Evolutionary conservation across 2,797 vertebrate species (phyloP).

Genomic region (Poliocrania exsul): DNA sequence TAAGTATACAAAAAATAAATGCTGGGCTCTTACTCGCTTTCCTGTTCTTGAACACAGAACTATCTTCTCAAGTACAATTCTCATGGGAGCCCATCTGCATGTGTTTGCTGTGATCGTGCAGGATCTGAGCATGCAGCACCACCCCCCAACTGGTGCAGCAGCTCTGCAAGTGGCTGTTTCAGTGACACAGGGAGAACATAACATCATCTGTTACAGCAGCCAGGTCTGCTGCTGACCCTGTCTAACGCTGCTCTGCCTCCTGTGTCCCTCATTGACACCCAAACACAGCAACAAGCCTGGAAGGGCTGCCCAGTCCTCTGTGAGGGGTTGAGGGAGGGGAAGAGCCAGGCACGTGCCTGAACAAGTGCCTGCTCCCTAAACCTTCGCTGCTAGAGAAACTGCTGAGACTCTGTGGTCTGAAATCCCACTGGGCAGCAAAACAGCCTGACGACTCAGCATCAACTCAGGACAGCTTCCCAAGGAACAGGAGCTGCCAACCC

Average conservation of each 20-base stretch:
- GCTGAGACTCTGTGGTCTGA: background rate
- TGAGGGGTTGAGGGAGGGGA: background rate
- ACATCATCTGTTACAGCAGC: rapidly evolving
- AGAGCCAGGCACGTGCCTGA: background rate
- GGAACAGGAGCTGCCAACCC: background rate
- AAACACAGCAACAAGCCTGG: background rate
- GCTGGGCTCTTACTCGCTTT: rapidly evolving
- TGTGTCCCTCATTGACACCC: background rate
- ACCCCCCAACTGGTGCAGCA: background rate
- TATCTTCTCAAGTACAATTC: rapidly evolving
- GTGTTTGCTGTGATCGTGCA: rapidly evolving
- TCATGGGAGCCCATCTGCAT: rapidly evolving
- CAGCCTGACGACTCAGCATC: background rate
- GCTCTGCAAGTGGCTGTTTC: rapidly evolving
- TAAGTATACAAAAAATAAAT: background rate
- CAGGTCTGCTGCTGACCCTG: background rate
- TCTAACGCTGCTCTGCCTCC: background rate
- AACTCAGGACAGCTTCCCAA: background rate
- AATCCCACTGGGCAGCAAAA: background rate
- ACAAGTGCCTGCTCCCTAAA: rapidly evolving
- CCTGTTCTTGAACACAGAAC: background rate
- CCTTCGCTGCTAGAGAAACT: background rate
- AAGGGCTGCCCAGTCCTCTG: rapidly evolving
- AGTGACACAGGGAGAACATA: rapidly evolving
- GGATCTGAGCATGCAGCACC: background rate